Conservation (phyloP, 2,797 vertebrate species). For the Macroramphosus scolopax region DNA sequence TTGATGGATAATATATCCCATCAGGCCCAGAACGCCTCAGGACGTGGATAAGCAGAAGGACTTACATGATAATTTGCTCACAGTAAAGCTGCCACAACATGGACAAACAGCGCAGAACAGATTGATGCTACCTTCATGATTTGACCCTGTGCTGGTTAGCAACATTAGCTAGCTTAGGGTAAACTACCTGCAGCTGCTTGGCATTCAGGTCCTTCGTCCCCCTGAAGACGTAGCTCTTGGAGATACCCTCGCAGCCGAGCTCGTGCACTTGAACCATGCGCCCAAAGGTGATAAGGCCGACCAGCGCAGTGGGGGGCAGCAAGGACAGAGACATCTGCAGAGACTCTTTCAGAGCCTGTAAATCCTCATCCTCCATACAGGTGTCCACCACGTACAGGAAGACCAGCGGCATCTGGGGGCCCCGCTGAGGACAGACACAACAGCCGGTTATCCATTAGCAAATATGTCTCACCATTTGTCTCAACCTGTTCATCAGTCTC, state of each 20-base stretch:
- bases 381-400: conserved; percentile 97
- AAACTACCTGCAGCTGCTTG: conserved; percentile 97
- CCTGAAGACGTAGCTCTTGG: conserved; percentile 96
- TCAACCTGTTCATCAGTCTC: no score
- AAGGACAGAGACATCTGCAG: conserved; percentile 97
- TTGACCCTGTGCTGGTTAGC: background rate
- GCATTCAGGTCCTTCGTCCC: conserved; percentile 94
- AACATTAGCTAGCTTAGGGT: background rate
- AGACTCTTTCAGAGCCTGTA: conserved; percentile 94
- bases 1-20: no score
- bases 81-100: no score
- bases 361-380: conserved; percentile 95
- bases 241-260: conserved; percentile 95
- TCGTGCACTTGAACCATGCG: conserved; percentile 97
- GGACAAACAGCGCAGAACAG: no score
- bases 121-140: no score
- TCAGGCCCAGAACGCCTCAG: no score
- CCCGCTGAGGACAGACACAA: conserved; percentile 80
- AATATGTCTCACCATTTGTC: no score
- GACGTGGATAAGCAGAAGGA: no score
- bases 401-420: conserved; percentile 82
- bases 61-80: no score
- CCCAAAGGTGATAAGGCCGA: conserved; percentile 95
- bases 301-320: conserved; percentile 88
- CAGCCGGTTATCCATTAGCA: no score